phyloP scores from a whole-genome alignment of 1,140 invertebrate genomes.

The Dermatophagoides farinae region DNA sequence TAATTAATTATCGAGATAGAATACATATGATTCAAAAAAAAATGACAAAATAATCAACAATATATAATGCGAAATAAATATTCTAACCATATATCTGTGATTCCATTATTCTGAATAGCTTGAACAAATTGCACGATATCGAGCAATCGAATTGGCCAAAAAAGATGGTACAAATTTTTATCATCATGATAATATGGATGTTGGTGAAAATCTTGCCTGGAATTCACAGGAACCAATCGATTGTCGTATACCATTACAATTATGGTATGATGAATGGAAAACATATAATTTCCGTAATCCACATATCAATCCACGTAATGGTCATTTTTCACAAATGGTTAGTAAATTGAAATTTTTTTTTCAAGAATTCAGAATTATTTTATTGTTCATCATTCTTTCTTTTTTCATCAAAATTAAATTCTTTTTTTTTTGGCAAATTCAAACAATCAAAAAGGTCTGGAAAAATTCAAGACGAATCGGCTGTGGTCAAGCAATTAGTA shows the following conservation, averaged over 20 bases:
- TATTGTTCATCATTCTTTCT: neutral
- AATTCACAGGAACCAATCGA: conserved; percentile 4
- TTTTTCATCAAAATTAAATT: neutral
- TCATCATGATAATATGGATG: conserved; percentile 10
- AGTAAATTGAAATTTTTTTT: neutral
- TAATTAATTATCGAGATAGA: too few species aligned
- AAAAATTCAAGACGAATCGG: neutral
- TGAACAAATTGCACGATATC: conserved; percentile 6
- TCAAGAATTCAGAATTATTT: neutral
- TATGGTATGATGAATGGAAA: conserved; percentile 14
- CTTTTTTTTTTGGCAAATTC: neutral
- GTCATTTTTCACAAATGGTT: conserved; percentile 14
- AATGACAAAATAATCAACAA: too few species aligned
- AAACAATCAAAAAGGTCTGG: conserved; percentile 3
- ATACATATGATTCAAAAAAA: too few species aligned
- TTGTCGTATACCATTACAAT: conserved; percentile 5
- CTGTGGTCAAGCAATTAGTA: conserved; percentile 6
- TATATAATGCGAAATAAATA: too few species aligned
- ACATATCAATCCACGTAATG: conserved; percentile 2
- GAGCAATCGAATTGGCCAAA: conserved; percentile 5
- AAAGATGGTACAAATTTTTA: conserved; percentile 11
- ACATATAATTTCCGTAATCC: conserved; percentile 6
- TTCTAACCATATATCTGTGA: neutral
- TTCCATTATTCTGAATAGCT: neutral
- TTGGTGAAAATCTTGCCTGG: conserved; percentile 14